Percentiles rank a stretch among this genome's conserved stretches.
Conservation (phyloP, 1,140 invertebrate species). For the Apocrypta bakeri region DNA sequence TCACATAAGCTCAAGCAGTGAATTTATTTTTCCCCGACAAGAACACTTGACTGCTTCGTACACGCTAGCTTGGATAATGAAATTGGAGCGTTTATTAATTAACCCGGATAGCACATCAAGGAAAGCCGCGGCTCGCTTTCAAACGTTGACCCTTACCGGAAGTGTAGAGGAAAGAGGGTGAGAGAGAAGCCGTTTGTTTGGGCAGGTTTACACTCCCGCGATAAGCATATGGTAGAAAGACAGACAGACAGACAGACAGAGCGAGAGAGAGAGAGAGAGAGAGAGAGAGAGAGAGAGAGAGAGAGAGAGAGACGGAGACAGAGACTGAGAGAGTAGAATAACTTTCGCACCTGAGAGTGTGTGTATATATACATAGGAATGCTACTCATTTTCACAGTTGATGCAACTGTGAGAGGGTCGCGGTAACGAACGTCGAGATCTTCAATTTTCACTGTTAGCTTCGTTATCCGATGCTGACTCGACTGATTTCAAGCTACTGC, state of each 20-base stretch:
- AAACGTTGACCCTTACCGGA: background rate
- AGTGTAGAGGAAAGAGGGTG: background rate
- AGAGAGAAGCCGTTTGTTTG: background rate
- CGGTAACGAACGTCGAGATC: background rate
- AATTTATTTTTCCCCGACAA: slow-evolving; percentile 52
- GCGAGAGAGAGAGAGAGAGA: no score
- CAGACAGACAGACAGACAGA: no score
- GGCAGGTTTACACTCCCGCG: background rate
- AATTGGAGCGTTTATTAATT: slow-evolving; percentile 55
- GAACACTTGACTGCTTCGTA: background rate
- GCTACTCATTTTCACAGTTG: background rate
- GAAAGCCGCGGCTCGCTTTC: background rate
- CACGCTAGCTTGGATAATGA: slow-evolving; percentile 43
- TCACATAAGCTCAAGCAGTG: no score
- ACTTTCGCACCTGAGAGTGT: no score
- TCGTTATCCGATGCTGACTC: background rate
- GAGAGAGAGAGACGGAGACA: no score
- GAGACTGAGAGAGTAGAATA: no score
- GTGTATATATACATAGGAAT: background rate
- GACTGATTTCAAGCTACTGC: background rate
- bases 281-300: no score
- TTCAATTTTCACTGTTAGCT: background rate
- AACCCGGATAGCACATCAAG: background rate
- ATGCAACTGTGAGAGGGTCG: no score
- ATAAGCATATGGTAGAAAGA: background rate